Evolutionary conservation across 2,797 vertebrate genomes (phyloP).

Genomic region (Myotis vivesi): DNA sequence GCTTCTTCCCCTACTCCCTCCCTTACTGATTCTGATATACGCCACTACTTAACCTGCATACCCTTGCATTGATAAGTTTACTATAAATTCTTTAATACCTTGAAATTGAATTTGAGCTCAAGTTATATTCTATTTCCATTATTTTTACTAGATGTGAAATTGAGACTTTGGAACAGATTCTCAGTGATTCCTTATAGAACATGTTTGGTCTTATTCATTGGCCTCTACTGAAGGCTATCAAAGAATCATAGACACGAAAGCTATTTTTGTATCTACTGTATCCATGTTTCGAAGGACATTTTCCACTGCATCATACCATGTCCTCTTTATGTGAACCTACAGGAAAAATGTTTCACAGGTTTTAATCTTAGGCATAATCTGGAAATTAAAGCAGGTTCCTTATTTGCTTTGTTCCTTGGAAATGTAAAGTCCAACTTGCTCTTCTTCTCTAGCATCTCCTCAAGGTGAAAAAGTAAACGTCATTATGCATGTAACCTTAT

Average conservation of each 20-base stretch:
- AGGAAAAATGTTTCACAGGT: slow-evolving; percentile 50
- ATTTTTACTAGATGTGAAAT: neutral
- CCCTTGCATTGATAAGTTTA: neutral
- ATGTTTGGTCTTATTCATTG: neutral
- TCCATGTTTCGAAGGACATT: neutral
- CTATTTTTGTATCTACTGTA: neutral
- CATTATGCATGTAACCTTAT: neutral
- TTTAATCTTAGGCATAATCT: slow-evolving; percentile 30
- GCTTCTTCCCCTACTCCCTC: neutral
- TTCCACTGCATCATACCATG: neutral
- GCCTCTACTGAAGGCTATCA: neutral
- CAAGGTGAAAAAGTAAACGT: neutral
- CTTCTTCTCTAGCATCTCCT: neutral
- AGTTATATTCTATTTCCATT: neutral
- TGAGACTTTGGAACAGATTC: slow-evolving; percentile 26
- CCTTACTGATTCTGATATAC: neutral
- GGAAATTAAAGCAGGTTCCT: slow-evolving; percentile 6
- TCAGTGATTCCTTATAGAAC: neutral
- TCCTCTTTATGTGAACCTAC: neutral
- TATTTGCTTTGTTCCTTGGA: slow-evolving; percentile 24
- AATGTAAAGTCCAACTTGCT: neutral
- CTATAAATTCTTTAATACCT: neutral
- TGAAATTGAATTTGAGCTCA: slow-evolving; percentile 45
- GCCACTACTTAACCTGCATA: neutral
- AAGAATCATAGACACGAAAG: neutral